These are phyloP conservation scores for Drosophila mercatorum DNA, from an alignment of 2,888 invertebrate genomes.

Conservation along the genomic window DNA sequence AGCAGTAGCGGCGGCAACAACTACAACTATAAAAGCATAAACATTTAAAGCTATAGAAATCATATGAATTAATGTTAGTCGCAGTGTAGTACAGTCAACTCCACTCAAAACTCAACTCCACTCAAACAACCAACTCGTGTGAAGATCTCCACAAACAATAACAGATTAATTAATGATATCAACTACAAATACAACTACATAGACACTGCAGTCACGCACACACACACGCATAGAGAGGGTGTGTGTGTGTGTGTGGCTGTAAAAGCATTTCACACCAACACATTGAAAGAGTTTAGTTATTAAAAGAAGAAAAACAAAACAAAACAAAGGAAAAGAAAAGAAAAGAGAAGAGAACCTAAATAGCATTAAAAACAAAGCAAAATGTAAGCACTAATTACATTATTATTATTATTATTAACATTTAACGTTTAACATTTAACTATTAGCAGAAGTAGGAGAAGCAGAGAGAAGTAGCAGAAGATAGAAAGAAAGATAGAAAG, in stretches of 20 bases:
- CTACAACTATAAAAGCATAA: slow-evolving; percentile 53
- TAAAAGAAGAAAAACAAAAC: slow-evolving; percentile 12
- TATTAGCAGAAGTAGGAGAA: slow-evolving; percentile 57
- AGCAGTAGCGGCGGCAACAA: slow-evolving; percentile 24
- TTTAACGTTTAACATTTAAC: slow-evolving; percentile 69
- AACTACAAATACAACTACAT: slow-evolving; percentile 13
- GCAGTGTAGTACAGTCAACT: slow-evolving; percentile 75
- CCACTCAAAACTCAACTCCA: slow-evolving; percentile 55
- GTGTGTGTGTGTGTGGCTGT: slow-evolving; percentile 17
- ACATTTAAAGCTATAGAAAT: slow-evolving; percentile 54
- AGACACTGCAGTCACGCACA: slow-evolving; percentile 33
- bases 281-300: slow-evolving; percentile 63
- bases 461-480: slow-evolving; percentile 24
- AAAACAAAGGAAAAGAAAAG: slow-evolving; percentile 38
- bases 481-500: slow-evolving; percentile 21
- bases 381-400: slow-evolving; percentile 58
- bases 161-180: slow-evolving; percentile 13
- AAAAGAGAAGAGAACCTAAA: slow-evolving; percentile 47
- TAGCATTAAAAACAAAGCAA: slow-evolving; percentile 58
- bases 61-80: slow-evolving; percentile 48
- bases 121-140: slow-evolving; percentile 53
- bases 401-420: slow-evolving; percentile 59
- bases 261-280: slow-evolving; percentile 52
- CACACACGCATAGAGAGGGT: neutral
- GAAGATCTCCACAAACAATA: slow-evolving; percentile 66